Conservation (phyloP, 2,888 invertebrate species). For the Hofmannophila pseudospretella region DNA sequence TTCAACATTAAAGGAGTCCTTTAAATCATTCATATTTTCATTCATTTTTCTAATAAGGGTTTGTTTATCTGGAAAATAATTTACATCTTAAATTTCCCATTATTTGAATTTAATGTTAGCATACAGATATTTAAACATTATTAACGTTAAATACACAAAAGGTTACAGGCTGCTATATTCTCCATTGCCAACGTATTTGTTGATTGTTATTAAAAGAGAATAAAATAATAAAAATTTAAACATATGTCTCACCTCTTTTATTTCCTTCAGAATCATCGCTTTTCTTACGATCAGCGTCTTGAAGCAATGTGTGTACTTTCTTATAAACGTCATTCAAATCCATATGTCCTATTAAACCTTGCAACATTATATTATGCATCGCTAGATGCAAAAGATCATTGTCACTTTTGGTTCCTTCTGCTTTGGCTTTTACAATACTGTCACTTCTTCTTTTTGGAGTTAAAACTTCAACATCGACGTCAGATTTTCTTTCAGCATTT, state of each 20-base stretch:
- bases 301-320: constrained; percentile 25
- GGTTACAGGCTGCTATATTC: too few relatives aligned
- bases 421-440: not conserved
- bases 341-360: constrained; percentile 48
- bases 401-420: constrained; percentile 1
- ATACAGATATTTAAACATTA: too few relatives aligned
- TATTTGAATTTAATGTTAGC: too few relatives aligned
- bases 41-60: too few relatives aligned
- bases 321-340: constrained; percentile 44
- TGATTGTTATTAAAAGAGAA: too few relatives aligned
- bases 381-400: constrained; percentile 37
- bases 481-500: not conserved
- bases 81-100: too few relatives aligned
- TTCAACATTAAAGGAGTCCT: constrained; percentile 19
- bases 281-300: constrained; percentile 16
- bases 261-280: constrained; percentile 7
- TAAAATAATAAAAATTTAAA: too few relatives aligned
- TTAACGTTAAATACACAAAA: too few relatives aligned
- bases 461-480: not conserved
- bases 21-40: too few relatives aligned
- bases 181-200: too few relatives aligned
- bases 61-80: too few relatives aligned
- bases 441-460: not conserved
- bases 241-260: not conserved
- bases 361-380: constrained; percentile 48